phyloP scores from a whole-genome alignment of 1,140 invertebrate genomes.

The Brachystomella parvula region DNA sequence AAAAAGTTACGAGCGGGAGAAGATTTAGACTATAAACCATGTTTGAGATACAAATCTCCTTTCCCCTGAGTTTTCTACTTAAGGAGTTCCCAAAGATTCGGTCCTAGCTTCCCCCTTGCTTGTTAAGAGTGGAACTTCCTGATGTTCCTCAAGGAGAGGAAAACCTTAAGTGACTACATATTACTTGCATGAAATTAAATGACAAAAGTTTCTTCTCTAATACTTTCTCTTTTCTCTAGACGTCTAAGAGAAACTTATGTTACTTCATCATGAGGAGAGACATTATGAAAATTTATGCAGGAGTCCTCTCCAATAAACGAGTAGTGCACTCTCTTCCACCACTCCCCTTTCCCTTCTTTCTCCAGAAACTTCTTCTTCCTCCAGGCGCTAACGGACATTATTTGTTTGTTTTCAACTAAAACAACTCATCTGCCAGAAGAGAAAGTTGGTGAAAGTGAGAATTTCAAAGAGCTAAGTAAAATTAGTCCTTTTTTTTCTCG shows the following conservation, averaged over 20 bases:
- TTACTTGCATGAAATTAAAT: conserved; percentile 31
- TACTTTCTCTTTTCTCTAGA: neutral
- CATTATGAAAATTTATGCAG: conserved; percentile 31
- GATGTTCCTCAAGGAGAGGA: neutral
- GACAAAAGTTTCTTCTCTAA: conserved; percentile 24
- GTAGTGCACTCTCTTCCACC: neutral
- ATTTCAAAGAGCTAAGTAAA: no score
- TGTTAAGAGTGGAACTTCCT: no score
- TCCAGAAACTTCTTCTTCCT: neutral
- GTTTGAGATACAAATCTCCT: conserved; percentile 12
- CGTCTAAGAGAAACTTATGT: conserved; percentile 19
- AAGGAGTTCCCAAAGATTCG: neutral
- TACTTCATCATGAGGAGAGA: conserved; percentile 28
- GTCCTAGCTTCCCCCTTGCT: neutral
- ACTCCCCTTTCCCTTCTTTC: neutral
- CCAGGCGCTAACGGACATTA: no score
- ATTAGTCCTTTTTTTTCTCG: no score
- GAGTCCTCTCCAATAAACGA: conserved; percentile 18
- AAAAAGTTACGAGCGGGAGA: neutral
- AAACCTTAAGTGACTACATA: conserved; percentile 24
- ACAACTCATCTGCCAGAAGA: no score
- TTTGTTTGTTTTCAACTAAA: no score
- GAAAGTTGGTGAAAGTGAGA: no score
- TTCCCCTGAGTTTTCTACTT: neutral
- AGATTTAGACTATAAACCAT: neutral